These are phyloP conservation scores for Mormyrus proboscirostris DNA, from an alignment of 2,797 vertebrate species.

Conservation along the genomic window DNA sequence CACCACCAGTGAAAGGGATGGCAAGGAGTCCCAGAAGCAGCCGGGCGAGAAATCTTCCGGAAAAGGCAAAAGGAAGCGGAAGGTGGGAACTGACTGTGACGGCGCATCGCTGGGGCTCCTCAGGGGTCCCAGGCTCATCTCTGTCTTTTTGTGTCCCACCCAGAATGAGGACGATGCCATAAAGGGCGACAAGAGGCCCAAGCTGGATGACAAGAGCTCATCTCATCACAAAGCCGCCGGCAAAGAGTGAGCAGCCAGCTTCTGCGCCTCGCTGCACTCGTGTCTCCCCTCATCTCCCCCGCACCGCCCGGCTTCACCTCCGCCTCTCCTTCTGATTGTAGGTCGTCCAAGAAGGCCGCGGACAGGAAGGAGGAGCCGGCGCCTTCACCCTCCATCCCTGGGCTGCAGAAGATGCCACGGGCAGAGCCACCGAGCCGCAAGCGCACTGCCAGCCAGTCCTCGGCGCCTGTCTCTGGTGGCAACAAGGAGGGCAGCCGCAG, in stretches of 20 bases:
- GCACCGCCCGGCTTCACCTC: neutral
- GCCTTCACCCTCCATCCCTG: constrained; percentile 81
- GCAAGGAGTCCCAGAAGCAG: constrained; percentile 79
- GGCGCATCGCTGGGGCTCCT: neutral
- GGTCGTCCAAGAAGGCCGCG: constrained; percentile 75
- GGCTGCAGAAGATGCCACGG: constrained; percentile 78
- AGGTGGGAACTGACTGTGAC: constrained; percentile 54
- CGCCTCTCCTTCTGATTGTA: constrained; percentile 24
- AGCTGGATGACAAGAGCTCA: constrained; percentile 81
- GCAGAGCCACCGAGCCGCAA: constrained; percentile 80
- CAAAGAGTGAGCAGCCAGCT: constrained; percentile 79
- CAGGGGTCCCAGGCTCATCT: neutral
- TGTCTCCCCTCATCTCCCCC: neutral
- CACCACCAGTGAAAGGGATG: constrained; percentile 67
- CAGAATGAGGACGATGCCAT: constrained; percentile 82
- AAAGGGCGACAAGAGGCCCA: constrained; percentile 85
- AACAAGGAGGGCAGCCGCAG: constrained; percentile 75
- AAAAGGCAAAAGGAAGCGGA: constrained; percentile 93
- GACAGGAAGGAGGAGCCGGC: constrained; percentile 89
- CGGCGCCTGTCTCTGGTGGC: constrained; percentile 75
- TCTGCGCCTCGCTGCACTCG: neutral
- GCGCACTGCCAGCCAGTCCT: constrained; percentile 86
- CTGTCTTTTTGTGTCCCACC: constrained; percentile 21
- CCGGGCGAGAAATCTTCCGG: constrained; percentile 71
- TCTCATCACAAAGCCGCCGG: constrained; percentile 82